These are phyloP conservation scores for Raphicerus campestris DNA, from an alignment of 2,113 vertebrate species.

Conservation along the genomic window DNA sequence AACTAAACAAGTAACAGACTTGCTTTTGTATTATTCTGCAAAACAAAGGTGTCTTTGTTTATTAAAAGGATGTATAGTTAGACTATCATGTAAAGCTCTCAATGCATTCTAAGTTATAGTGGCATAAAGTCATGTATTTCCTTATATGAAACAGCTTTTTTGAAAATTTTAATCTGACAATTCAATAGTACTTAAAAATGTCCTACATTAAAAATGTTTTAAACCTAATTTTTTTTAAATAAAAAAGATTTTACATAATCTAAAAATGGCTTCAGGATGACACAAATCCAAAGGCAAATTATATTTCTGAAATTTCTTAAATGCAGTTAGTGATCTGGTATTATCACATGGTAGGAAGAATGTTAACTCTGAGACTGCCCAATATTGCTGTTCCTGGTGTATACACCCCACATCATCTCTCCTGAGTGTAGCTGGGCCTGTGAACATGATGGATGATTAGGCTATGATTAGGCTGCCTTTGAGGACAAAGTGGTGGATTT, in stretches of 20 bases:
- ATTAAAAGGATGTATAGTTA: background rate
- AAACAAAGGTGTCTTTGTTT: conserved; percentile 2
- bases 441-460: background rate
- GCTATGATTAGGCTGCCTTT: background rate
- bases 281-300: background rate
- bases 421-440: background rate
- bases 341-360: background rate
- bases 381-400: background rate
- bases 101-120: background rate
- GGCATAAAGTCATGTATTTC: background rate
- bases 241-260: background rate
- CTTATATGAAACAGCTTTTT: background rate
- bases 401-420: background rate
- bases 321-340: background rate
- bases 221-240: background rate
- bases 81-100: background rate
- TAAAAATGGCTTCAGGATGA: background rate
- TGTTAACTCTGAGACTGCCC: background rate
- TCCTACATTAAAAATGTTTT: background rate
- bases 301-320: background rate
- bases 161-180: background rate
- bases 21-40: background rate
- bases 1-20: conserved; percentile 9
- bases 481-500: background rate
- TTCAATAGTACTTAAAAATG: background rate